These are phyloP conservation scores for Coptodon bakossiorum DNA, from an alignment of 2,113 vertebrate genomes.

Conservation along the genomic window DNA sequence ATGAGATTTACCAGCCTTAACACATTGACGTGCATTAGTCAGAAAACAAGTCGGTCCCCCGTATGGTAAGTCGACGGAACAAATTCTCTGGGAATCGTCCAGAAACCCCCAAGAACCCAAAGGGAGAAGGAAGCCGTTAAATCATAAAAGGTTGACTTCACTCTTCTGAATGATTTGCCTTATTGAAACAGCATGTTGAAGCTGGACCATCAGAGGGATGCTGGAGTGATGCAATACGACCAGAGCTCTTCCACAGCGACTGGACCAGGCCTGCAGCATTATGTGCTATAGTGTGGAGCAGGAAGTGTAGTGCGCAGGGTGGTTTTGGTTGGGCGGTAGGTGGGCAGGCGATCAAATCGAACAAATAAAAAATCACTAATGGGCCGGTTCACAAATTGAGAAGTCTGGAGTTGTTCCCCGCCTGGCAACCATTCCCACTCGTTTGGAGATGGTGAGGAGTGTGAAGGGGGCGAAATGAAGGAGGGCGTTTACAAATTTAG, in stretches of 20 bases:
- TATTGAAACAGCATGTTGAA: slow-evolving; percentile 66
- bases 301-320: background rate
- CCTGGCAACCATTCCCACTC: slow-evolving; percentile 23
- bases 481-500: slow-evolving; percentile 43
- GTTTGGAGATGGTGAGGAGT: slow-evolving; percentile 3
- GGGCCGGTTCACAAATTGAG: slow-evolving; percentile 29
- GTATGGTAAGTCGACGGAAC: slow-evolving; percentile 21
- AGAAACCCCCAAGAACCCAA: slow-evolving; percentile 54
- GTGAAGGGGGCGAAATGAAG: slow-evolving; percentile 21
- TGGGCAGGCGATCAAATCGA: background rate
- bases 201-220: slow-evolving; percentile 16
- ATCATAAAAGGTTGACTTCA: slow-evolving; percentile 69
- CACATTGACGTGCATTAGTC: slow-evolving; percentile 54
- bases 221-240: slow-evolving; percentile 45
- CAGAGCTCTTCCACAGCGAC: background rate
- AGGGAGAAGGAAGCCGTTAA: slow-evolving; percentile 69
- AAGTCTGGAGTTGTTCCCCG: slow-evolving; percentile 30
- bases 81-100: slow-evolving; percentile 50
- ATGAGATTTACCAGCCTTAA: slow-evolving; percentile 40
- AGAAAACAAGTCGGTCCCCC: slow-evolving; percentile 14
- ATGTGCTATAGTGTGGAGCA: background rate
- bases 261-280: background rate
- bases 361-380: slow-evolving; percentile 42
- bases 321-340: background rate
- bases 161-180: slow-evolving; percentile 61